Conservation (phyloP, 2,113 vertebrate species). For the Collichthys lucidus region DNA sequence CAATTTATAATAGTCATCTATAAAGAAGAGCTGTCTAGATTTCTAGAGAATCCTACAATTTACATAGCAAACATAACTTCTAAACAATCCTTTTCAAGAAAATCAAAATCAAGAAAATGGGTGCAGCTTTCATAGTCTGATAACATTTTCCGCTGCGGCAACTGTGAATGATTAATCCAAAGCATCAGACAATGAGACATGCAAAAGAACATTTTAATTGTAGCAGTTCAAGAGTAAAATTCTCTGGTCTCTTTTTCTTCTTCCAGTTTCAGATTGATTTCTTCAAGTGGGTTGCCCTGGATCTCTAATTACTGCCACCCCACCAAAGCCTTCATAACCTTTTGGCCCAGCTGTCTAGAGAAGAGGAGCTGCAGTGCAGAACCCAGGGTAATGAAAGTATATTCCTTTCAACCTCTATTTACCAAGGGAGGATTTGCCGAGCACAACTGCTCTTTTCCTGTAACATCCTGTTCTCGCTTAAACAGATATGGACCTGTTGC, state of each 20-base stretch:
- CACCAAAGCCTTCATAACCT: constrained; percentile 51
- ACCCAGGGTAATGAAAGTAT: constrained; percentile 63
- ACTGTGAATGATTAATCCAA: constrained; percentile 54
- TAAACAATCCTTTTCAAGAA: constrained; percentile 34
- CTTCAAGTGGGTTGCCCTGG: constrained; percentile 53
- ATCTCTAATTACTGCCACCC: constrained; percentile 68
- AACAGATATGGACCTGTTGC: constrained; percentile 26
- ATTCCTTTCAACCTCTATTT: constrained; percentile 70
- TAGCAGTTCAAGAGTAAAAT: constrained; percentile 45
- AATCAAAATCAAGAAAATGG: constrained; percentile 32
- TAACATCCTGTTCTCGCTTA: constrained; percentile 42
- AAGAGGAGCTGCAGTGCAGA: constrained; percentile 48
- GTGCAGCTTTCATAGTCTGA: constrained; percentile 33
- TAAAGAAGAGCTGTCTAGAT: constrained; percentile 18
- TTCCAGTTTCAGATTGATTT: constrained; percentile 51
- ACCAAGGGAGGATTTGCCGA: constrained; percentile 61
- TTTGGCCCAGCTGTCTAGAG: constrained; percentile 64
- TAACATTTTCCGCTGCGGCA: constrained; percentile 50
- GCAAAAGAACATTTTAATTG: constrained; percentile 37
- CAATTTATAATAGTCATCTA: not conserved
- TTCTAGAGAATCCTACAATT: constrained; percentile 1
- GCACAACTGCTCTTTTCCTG: constrained; percentile 57
- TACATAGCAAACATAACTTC: constrained; percentile 28
- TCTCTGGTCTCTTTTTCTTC: constrained; percentile 17
- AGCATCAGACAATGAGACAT: constrained; percentile 16